phyloP scores from a whole-genome alignment of 2,888 invertebrate genomes.

The Chironomus tentans region DNA sequence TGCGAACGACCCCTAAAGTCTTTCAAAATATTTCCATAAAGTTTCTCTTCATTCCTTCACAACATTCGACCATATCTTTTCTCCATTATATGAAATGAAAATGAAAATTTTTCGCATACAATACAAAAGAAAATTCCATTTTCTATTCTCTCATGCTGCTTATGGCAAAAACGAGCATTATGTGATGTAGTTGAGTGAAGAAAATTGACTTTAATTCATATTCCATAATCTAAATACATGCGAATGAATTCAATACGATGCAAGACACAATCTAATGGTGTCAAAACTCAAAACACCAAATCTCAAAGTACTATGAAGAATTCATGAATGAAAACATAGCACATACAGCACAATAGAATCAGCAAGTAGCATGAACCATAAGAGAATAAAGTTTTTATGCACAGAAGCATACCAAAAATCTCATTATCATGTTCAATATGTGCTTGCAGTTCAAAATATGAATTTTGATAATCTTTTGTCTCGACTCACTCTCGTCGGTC shows the following conservation, averaged over 20 bases:
- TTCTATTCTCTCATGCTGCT: background rate
- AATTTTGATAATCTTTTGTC: conserved; percentile 2
- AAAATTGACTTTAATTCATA: conserved; percentile 8
- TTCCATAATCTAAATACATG: background rate
- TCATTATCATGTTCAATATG: conserved; percentile 22
- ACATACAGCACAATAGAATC: background rate
- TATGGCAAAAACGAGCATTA: background rate
- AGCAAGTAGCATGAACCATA: too few species aligned
- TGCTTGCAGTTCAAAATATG: conserved; percentile 12
- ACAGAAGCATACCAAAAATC: conserved; percentile 14
- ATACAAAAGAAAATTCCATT: background rate
- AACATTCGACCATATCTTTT: too few species aligned
- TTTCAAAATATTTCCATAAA: background rate
- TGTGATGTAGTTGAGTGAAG: background rate
- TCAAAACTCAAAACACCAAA: background rate
- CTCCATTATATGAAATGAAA: background rate
- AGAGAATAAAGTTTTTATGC: background rate
- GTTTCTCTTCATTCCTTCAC: background rate
- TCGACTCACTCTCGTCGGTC: too few species aligned
- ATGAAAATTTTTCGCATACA: background rate
- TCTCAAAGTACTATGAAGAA: conserved; percentile 8
- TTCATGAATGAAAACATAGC: background rate
- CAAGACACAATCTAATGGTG: background rate
- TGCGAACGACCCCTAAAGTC: too few species aligned
- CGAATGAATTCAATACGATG: background rate